Evolutionary conservation across 2,797 vertebrate species (phyloP), one percentile per base, ranked within the genome.

Genomic region (Channa striata): DNA sequence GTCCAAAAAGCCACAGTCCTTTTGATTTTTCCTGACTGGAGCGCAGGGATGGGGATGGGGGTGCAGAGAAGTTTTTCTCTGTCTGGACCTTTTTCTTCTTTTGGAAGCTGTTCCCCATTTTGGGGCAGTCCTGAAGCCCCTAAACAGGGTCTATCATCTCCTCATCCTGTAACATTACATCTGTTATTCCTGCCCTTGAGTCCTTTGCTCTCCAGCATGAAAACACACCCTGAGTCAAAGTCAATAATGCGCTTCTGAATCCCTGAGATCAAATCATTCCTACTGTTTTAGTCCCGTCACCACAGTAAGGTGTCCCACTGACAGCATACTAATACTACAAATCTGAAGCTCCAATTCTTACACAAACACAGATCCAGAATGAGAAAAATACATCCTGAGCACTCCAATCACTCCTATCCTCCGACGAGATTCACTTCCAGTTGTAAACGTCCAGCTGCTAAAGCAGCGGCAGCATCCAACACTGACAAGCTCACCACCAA

Each of bases 41-140:
- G 43, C 61, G 84, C 1, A 19, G 9, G 20, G 19, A 12, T 47
- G 21, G 65, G 19, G 65, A 59, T 0, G 58, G 23, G 3, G 59
- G 59, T 5, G 57, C 20, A 14, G 66, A 70, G 47, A 77, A 64
- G 56, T 51, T 86, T 43, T n/a, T 59, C 42, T 84, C 72, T 5
- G 57, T 42, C 53, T 85, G 87, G 52, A 74, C 78, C 82, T 88
- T 93, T 89, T 87, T 94, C 74, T 90, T 94, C 77, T 92, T 94
- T 82, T 90, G 94, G 85, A 92, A 42, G 70, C 79, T 89, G 89
- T 94, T 94, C 60, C 94, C 94, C 94, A 95, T 95, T 19, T 61
- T 79, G 80, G 79, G 78, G 80, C 60, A 63, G 62, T 79, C 71
- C 75, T 52, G 21, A 56, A 77, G 51, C 59, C 82, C 87, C 83